phyloP scores from a whole-genome alignment of 2,113 vertebrate genomes.

The Odontophorus gujanensis region DNA sequence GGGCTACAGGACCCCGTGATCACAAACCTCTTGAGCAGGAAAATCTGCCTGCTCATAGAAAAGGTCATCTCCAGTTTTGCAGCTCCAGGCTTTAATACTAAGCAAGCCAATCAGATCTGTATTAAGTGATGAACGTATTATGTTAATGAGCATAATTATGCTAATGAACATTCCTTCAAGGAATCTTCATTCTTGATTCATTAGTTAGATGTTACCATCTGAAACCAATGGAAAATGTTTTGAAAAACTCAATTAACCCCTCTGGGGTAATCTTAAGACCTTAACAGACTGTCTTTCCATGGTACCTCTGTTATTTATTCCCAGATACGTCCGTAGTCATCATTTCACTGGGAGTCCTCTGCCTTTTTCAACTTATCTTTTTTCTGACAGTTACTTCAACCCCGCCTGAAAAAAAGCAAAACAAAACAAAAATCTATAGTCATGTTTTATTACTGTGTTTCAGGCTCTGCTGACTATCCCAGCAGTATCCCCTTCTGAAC shows the following conservation, averaged over 20 bases:
- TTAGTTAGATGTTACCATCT: not conserved
- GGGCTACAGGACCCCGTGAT: not conserved
- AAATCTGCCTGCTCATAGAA: not conserved
- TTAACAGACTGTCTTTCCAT: not conserved
- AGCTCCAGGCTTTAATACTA: slow-evolving; percentile 22
- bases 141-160: slow-evolving; percentile 55
- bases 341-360: not conserved
- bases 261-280: not conserved
- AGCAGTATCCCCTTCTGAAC: not conserved
- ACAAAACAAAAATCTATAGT: not conserved
- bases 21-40: not conserved
- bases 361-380: not conserved
- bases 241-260: slow-evolving; percentile 10
- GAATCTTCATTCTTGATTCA: slow-evolving; percentile 35
- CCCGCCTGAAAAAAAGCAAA: not conserved
- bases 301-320: not conserved
- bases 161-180: slow-evolving; percentile 41
- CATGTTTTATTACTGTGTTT: not conserved
- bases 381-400: not conserved
- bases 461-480: not conserved
- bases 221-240: slow-evolving; percentile 33
- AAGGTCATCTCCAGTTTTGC: slow-evolving; percentile 3
- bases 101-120: slow-evolving; percentile 24
- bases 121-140: slow-evolving; percentile 21
- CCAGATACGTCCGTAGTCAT: not conserved